Conservation (phyloP, 2,797 vertebrate genomes). For the Rhadinocentrus ornatus region DNA sequence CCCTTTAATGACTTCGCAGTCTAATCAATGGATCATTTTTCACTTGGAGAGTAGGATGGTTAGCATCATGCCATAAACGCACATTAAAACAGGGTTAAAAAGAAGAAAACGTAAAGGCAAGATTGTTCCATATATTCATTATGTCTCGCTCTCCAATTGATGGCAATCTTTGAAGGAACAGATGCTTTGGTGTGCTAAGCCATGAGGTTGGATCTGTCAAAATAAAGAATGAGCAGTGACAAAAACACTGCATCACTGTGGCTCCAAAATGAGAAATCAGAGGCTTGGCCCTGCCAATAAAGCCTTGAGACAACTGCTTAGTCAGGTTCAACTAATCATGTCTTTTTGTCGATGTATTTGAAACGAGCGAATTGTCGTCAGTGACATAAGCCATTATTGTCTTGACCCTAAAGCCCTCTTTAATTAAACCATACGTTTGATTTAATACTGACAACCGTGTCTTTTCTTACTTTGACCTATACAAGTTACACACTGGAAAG, state of each 20-base stretch:
- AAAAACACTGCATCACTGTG: slow-evolving; percentile 35
- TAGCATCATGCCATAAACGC: slow-evolving; percentile 11
- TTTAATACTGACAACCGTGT: slow-evolving; percentile 71
- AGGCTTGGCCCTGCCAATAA: slow-evolving; percentile 79
- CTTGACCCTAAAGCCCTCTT: slow-evolving; percentile 84
- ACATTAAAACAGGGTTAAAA: not conserved
- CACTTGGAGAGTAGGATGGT: slow-evolving; percentile 53
- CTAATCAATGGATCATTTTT: slow-evolving; percentile 83
- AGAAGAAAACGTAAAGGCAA: slow-evolving; percentile 18
- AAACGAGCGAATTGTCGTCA: slow-evolving; percentile 85
- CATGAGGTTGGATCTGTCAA: slow-evolving; percentile 32
- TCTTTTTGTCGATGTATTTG: slow-evolving; percentile 87
- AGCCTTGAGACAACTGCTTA: slow-evolving; percentile 84
- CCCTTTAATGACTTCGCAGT: slow-evolving; percentile 80
- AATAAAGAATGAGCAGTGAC: slow-evolving; percentile 50
- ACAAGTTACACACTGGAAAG: slow-evolving; percentile 45
- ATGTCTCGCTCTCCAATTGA: slow-evolving; percentile 6
- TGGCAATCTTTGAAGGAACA: slow-evolving; percentile 9
- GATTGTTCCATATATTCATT: not conserved
- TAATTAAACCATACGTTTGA: slow-evolving; percentile 84
- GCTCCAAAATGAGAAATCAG: slow-evolving; percentile 63
- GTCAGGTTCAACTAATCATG: slow-evolving; percentile 91
- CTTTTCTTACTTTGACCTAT: slow-evolving; percentile 21
- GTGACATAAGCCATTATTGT: slow-evolving; percentile 86
- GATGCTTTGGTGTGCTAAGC: slow-evolving; percentile 14